A percentile compares a stretch with the other conserved stretches of the same genome.
Conservation (phyloP, 2,113 vertebrate species). For the Myotis yumanensis region DNA sequence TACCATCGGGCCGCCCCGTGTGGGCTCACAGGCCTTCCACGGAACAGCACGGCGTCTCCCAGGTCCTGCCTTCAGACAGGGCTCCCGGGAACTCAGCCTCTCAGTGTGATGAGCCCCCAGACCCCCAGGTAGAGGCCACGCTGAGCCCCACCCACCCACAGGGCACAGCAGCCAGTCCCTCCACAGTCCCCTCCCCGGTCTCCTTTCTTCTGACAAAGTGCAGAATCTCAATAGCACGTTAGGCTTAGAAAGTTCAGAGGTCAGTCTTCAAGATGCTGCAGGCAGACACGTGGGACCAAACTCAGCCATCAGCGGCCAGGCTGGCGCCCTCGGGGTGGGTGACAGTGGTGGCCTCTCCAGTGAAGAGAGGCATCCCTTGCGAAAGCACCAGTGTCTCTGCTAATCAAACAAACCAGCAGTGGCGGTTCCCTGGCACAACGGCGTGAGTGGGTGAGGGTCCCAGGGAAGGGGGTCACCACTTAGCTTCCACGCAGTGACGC, state of each 20-base stretch:
- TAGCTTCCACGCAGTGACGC: slow-evolving; percentile 33
- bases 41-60: neutral
- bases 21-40: neutral
- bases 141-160: neutral
- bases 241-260: slow-evolving; percentile 63
- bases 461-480: slow-evolving; percentile 45
- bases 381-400: slow-evolving; percentile 63
- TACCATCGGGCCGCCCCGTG: neutral
- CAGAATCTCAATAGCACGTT: slow-evolving; percentile 60
- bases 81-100: neutral
- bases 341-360: slow-evolving; percentile 55
- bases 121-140: neutral
- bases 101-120: neutral
- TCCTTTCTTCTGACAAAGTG: slow-evolving; percentile 56
- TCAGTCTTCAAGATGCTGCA: slow-evolving; percentile 67
- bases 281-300: neutral
- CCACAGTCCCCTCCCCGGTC: neutral
- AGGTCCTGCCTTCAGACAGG: neutral
- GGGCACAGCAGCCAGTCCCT: neutral
- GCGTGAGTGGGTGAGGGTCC: slow-evolving; percentile 62
- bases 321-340: slow-evolving; percentile 34
- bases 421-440: slow-evolving; percentile 73
- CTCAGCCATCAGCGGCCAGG: slow-evolving; percentile 25
- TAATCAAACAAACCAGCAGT: slow-evolving; percentile 78
- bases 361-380: slow-evolving; percentile 46